phyloP scores from a whole-genome alignment of 1,140 invertebrate genomes.

The Drosophila sproati region DNA sequence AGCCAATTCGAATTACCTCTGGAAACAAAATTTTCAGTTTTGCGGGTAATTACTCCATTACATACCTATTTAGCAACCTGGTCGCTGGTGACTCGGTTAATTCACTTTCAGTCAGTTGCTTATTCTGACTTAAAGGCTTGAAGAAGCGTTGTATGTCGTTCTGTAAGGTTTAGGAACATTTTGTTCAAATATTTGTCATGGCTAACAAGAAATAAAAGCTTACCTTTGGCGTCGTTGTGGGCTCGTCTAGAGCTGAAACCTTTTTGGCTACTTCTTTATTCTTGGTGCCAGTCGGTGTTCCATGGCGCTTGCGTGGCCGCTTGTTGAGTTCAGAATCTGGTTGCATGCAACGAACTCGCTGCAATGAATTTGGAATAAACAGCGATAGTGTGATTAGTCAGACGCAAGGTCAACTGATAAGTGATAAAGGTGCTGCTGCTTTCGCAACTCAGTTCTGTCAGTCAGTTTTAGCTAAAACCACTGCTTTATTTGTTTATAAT shows the following conservation, averaged over 20 bases:
- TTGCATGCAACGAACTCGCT: conserved; percentile 74
- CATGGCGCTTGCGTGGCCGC: conserved; percentile 49
- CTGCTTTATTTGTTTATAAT: conserved; percentile 80
- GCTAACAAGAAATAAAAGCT: not conserved
- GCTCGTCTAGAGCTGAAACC: conserved; percentile 11
- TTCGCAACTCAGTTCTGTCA: conserved; percentile 58
- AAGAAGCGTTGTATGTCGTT: conserved; percentile 72
- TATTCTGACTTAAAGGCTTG: conserved; percentile 44
- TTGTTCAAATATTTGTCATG: conserved; percentile 1
- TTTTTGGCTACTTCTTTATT: conserved; percentile 34
- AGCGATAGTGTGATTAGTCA: conserved; percentile 13
- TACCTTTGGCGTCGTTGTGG: conserved; percentile 55
- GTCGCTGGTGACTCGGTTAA: conserved; percentile 70
- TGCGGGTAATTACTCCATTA: not conserved
- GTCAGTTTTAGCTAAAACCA: conserved; percentile 73
- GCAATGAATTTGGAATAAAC: conserved; percentile 27
- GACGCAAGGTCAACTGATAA: conserved; percentile 36
- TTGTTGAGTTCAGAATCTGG: conserved; percentile 68
- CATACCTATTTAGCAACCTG: conserved; percentile 65
- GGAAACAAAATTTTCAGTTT: too few species aligned
- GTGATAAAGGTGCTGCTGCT: conserved; percentile 52
- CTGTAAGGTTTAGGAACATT: conserved; percentile 27
- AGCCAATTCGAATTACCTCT: too few species aligned
- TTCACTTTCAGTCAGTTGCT: conserved; percentile 18
- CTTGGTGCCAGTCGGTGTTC: conserved; percentile 49